A percentile compares a stretch with the other conserved stretches of the same genome.
phyloP scores from a whole-genome alignment of 2,888 invertebrate genomes.

The Ypsolopha scabrella region DNA sequence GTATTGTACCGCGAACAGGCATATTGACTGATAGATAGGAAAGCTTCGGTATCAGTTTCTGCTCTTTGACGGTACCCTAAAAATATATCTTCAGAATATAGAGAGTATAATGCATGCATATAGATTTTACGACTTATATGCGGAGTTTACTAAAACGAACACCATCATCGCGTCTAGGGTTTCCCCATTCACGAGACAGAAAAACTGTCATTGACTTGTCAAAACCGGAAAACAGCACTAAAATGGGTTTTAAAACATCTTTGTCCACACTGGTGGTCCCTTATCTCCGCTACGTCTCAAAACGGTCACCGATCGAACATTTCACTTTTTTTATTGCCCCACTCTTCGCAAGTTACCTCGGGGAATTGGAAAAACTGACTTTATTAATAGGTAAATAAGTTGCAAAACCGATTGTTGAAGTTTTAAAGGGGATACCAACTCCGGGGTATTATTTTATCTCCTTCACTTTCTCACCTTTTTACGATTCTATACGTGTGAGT shows the following conservation, averaged over 20 bases:
- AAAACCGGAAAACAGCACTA: slow-evolving; percentile 58
- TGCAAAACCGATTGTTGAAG: slow-evolving; percentile 9
- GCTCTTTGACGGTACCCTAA: too few species aligned
- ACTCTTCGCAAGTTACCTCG: slow-evolving; percentile 53
- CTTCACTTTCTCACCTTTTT: slow-evolving; percentile 68
- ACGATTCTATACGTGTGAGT: slow-evolving; percentile 59
- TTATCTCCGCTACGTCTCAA: slow-evolving; percentile 56
- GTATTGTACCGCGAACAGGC: too few species aligned
- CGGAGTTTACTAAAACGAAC: background rate
- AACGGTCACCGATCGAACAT: slow-evolving; percentile 63
- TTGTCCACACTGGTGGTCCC: slow-evolving; percentile 57
- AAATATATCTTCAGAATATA: too few species aligned
- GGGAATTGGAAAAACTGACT: background rate
- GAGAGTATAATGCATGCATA: background rate
- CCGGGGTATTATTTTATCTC: slow-evolving; percentile 47
- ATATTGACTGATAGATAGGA: too few species aligned
- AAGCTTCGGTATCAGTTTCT: too few species aligned
- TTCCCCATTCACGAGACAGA: slow-evolving; percentile 6
- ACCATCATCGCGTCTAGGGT: background rate
- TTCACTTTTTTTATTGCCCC: slow-evolving; percentile 67
- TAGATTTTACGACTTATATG: background rate
- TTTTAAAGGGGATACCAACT: background rate
- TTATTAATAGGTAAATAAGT: slow-evolving; percentile 11
- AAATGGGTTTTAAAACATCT: slow-evolving; percentile 32
- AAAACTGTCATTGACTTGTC: slow-evolving; percentile 21